Percentiles rank a stretch among this genome's conserved stretches.
phyloP scores from a whole-genome alignment of 2,888 invertebrate genomes.

The Agrochola circellaris region DNA sequence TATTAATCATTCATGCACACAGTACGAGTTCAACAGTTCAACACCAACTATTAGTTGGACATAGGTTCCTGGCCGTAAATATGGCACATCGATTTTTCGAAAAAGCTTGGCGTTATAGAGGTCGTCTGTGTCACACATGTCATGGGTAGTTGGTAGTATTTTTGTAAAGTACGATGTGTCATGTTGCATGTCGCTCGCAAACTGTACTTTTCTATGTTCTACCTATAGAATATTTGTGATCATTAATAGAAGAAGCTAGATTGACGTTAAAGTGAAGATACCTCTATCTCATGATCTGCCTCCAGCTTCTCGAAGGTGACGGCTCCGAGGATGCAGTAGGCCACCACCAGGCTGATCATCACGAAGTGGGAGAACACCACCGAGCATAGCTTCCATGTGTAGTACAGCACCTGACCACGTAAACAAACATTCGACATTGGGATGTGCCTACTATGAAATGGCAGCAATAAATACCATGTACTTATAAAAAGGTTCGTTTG shows the following conservation, averaged over 20 bases:
- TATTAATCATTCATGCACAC: not conserved
- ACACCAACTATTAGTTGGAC: not conserved
- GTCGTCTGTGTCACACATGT: not conserved
- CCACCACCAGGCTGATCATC: conserved; percentile 96
- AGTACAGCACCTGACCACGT: conserved; percentile 90
- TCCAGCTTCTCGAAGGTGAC: conserved; percentile 95
- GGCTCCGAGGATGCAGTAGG: conserved; percentile 97
- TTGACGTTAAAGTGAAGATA: conserved; percentile 71
- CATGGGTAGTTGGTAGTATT: no score
- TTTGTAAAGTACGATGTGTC: not conserved
- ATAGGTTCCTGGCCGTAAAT: not conserved
- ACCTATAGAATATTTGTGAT: not conserved
- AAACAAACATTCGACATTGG: not conserved
- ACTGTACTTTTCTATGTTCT: not conserved
- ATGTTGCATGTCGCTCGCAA: not conserved
- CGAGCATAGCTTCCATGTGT: conserved; percentile 95
- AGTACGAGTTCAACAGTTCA: not conserved
- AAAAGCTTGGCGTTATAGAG: not conserved
- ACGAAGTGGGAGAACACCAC: conserved; percentile 97
- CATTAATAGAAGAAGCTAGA: not conserved
- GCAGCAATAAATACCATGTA: not conserved
- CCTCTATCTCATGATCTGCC: conserved; percentile 93
- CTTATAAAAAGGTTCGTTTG: not conserved
- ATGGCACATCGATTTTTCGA: not conserved
- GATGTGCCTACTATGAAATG: not conserved